Conservation (phyloP, 2,888 invertebrate species). For the Caenorhabditis imperialis region DNA sequence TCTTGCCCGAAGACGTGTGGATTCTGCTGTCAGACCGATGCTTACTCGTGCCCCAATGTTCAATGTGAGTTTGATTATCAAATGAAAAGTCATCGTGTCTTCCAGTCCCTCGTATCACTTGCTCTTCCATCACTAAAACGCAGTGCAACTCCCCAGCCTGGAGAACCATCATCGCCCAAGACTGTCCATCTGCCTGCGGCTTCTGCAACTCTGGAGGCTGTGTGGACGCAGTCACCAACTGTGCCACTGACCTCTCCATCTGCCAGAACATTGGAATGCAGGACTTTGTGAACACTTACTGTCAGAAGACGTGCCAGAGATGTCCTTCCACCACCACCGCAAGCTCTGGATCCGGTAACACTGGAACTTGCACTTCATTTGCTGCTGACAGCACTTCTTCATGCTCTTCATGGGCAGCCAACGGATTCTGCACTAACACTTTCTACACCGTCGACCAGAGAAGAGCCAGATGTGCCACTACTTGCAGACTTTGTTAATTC, state of each 20-base stretch:
- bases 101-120: conserved; percentile 28
- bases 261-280: no score
- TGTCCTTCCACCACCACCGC: conserved; percentile 21
- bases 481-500: conserved; percentile 41
- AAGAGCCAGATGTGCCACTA: conserved; percentile 22
- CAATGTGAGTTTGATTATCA: conserved; percentile 20
- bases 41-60: no score
- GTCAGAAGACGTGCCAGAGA: conserved; percentile 59
- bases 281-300: no score
- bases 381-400: not conserved
- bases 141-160: conserved; percentile 36
- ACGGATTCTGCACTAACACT: conserved; percentile 8
- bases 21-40: conserved; percentile 53
- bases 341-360: not conserved
- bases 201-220: conserved; percentile 47
- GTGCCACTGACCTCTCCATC: no score
- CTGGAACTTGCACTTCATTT: not conserved
- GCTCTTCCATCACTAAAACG: conserved; percentile 15
- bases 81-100: not conserved
- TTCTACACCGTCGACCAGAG: conserved; percentile 40
- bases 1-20: conserved; percentile 56
- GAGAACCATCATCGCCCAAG: no score
- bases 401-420: conserved; percentile 1
- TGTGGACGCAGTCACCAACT: no score
- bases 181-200: conserved; percentile 51